Evolutionary conservation across 2,888 invertebrate genomes (phyloP).

Genomic region (Rhagonycha fulva): DNA sequence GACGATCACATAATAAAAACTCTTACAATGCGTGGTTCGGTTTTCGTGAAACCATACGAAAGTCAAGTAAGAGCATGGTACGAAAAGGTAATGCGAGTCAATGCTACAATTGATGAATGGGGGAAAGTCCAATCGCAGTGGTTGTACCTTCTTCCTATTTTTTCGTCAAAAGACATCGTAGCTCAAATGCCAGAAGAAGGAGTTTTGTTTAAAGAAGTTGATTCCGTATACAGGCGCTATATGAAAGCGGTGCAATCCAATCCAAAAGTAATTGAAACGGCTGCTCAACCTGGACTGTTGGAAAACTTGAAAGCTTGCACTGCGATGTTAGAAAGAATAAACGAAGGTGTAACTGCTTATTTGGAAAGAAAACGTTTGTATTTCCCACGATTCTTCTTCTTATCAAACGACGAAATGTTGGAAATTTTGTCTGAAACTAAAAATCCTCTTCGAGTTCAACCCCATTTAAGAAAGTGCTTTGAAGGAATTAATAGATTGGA

Average conservation of each 20-base stretch:
- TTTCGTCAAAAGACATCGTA: conserved; percentile 84
- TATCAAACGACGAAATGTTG: conserved; percentile 89
- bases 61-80: conserved; percentile 73
- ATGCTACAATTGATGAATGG: conserved; percentile 81
- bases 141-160: conserved; percentile 85
- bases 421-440: conserved; percentile 90
- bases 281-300: conserved; percentile 68
- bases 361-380: conserved; percentile 82
- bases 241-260: conserved; percentile 68
- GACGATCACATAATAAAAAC: conserved; percentile 86
- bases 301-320: conserved; percentile 73
- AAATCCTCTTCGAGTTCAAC: conserved; percentile 81
- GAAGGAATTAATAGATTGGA: conserved; percentile 79
- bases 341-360: conserved; percentile 81
- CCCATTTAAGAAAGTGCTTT: conserved; percentile 86
- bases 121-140: conserved; percentile 84
- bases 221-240: conserved; percentile 67
- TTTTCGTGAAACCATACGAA: conserved; percentile 84
- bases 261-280: conserved; percentile 67
- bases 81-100: conserved; percentile 69
- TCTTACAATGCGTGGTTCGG: conserved; percentile 82
- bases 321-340: conserved; percentile 75
- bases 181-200: conserved; percentile 87
- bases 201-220: conserved; percentile 74
- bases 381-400: conserved; percentile 87